A percentile compares a stretch with the other conserved stretches of the same genome.
phyloP scores from a whole-genome alignment of 2,113 vertebrate species.

The Phalacrocorax brasilianus region DNA sequence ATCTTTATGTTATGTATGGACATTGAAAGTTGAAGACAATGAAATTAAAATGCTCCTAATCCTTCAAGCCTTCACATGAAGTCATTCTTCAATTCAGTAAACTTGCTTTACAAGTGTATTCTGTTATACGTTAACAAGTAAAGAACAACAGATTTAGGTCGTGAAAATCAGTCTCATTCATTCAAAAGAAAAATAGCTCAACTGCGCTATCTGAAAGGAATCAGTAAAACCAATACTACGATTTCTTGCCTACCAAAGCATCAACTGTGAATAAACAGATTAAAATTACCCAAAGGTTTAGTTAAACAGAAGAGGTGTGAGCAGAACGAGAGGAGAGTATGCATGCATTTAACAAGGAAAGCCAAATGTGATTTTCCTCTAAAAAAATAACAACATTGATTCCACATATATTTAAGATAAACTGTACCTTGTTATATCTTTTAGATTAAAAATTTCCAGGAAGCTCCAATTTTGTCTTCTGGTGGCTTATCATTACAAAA shows the following conservation, averaged over 20 bases:
- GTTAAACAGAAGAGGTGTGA: neutral
- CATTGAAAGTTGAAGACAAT: neutral
- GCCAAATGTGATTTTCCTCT: neutral
- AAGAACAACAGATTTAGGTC: neutral
- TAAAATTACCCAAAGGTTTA: neutral
- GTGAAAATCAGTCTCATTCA: neutral
- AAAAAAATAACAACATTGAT: neutral
- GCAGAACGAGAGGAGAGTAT: neutral
- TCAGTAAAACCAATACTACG: neutral
- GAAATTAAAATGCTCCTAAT: neutral
- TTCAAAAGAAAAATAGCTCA: neutral
- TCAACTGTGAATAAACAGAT: neutral
- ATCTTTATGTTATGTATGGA: neutral
- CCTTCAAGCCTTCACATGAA: neutral
- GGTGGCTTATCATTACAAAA: neutral
- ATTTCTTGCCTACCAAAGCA: neutral
- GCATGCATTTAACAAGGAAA: neutral
- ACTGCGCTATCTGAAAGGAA: neutral
- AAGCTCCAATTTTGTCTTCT: neutral
- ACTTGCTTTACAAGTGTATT: neutral
- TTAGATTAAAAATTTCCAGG: neutral
- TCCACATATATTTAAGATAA: neutral
- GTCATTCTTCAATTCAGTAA: neutral
- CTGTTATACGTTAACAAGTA: neutral
- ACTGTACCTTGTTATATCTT: neutral